Evolutionary conservation across 2,888 invertebrate species (phyloP).

Genomic region (Himalopsyche kuldschensis): DNA sequence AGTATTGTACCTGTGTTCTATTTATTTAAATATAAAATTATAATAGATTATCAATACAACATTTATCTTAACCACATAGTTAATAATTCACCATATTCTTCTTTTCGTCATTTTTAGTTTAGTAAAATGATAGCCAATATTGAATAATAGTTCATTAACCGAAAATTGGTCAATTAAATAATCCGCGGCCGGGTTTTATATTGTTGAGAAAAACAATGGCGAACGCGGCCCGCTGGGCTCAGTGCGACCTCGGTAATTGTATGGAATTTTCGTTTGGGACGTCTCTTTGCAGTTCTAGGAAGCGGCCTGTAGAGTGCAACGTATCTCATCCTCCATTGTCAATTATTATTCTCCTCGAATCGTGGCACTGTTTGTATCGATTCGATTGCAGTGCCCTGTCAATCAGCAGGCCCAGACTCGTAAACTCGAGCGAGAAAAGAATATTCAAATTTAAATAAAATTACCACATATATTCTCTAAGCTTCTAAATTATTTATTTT

Average conservation of each 20-base stretch:
- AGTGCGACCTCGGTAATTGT: not conserved
- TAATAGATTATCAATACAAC: too few relatives aligned
- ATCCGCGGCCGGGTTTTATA: not conserved
- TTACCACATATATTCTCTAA: too few relatives aligned
- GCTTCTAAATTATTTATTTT: too few relatives aligned
- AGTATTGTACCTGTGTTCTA: too few relatives aligned
- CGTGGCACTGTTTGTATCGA: constrained; percentile 22
- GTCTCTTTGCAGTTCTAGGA: not conserved
- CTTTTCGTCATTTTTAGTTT: too few relatives aligned
- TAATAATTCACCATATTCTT: too few relatives aligned
- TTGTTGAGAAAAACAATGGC: not conserved
- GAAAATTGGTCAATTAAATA: not conserved
- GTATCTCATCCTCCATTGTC: constrained; percentile 11
- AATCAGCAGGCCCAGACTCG: not conserved
- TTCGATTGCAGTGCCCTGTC: constrained; percentile 24
- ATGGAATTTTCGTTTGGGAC: not conserved
- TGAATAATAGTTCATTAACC: too few relatives aligned
- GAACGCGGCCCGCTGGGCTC: not conserved
- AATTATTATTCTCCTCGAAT: constrained; percentile 12
- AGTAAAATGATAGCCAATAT: too few relatives aligned
- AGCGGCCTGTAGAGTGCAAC: not conserved
- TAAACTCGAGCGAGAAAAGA: too few relatives aligned
- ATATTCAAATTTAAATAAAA: too few relatives aligned
- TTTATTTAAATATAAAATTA: too few relatives aligned
- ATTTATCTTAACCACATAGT: too few relatives aligned